Conservation (phyloP, 2,888 invertebrate species). For the Synergus itoensis region DNA sequence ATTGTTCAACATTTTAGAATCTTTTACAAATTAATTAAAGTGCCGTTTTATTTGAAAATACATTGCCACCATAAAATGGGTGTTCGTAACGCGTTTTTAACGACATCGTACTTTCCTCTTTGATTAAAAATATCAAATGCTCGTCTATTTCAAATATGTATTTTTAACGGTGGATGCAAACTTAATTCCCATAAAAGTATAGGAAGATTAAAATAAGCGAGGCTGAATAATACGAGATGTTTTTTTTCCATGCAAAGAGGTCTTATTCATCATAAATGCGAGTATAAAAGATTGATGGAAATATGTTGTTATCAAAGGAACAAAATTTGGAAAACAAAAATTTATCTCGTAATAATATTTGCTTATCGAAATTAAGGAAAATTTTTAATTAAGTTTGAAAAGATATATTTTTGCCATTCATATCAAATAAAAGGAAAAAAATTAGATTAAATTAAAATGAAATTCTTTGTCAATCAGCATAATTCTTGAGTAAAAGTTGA, state of each 20-base stretch:
- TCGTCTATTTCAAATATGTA: neutral
- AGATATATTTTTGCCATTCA: neutral
- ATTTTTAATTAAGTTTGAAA: neutral
- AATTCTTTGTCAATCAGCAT: neutral
- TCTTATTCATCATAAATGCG: neutral
- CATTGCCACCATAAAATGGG: neutral
- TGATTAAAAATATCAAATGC: conserved; percentile 15
- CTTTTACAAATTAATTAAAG: neutral
- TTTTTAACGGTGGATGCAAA: conserved; percentile 8
- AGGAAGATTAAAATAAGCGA: neutral
- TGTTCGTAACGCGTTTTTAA: neutral
- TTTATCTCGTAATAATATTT: too few species aligned
- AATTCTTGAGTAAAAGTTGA: neutral
- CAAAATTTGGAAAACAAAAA: neutral
- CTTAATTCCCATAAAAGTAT: neutral
- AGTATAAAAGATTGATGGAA: neutral
- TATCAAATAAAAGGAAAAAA: neutral
- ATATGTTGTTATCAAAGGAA: neutral
- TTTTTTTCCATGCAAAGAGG: neutral
- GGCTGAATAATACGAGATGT: neutral
- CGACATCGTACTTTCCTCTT: conserved; percentile 1
- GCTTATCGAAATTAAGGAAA: too few species aligned
- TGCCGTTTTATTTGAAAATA: neutral
- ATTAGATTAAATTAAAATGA: too few species aligned
- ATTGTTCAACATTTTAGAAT: neutral